Evolutionary conservation across 2,797 vertebrate genomes (phyloP).

Genomic region (Xiphophorus birchmanni): DNA sequence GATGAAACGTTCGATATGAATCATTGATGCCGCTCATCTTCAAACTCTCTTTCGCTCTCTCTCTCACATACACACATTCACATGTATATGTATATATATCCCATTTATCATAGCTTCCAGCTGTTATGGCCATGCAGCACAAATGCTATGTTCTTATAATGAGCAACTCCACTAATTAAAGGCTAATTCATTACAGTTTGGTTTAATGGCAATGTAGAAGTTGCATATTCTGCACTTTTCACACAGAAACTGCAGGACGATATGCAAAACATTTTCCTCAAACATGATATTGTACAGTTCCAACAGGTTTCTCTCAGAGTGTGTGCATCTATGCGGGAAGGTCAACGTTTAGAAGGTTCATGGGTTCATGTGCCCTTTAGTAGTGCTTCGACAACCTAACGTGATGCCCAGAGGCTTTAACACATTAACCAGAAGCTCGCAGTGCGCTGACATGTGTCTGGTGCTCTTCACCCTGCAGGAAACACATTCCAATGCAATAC

Average conservation of each 20-base stretch:
- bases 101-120: constrained; percentile 48
- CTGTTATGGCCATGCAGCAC: constrained; percentile 60
- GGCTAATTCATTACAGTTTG: constrained; percentile 52
- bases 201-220: constrained; percentile 18
- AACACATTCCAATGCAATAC: constrained; percentile 23
- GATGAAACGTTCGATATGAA: constrained; percentile 80
- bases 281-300: neutral
- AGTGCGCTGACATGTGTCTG: constrained; percentile 61
- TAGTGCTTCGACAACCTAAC: constrained; percentile 25
- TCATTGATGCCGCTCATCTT: constrained; percentile 74
- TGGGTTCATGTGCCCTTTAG: constrained; percentile 22
- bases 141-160: constrained; percentile 72
- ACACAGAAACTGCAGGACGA: constrained; percentile 2
- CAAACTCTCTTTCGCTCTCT: neutral
- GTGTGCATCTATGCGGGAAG: neutral
- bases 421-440: constrained; percentile 65
- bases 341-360: constrained; percentile 2
- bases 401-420: constrained; percentile 52
- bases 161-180: constrained; percentile 61
- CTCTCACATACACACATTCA: neutral
- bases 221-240: constrained; percentile 3
- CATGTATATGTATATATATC: neutral
- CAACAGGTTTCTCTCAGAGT: neutral
- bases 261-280: constrained; percentile 4
- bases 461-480: constrained; percentile 32